These are phyloP conservation scores for Petrocephalus microphthalmus DNA, from an alignment of 2,113 vertebrate genomes.

Conservation along the genomic window DNA sequence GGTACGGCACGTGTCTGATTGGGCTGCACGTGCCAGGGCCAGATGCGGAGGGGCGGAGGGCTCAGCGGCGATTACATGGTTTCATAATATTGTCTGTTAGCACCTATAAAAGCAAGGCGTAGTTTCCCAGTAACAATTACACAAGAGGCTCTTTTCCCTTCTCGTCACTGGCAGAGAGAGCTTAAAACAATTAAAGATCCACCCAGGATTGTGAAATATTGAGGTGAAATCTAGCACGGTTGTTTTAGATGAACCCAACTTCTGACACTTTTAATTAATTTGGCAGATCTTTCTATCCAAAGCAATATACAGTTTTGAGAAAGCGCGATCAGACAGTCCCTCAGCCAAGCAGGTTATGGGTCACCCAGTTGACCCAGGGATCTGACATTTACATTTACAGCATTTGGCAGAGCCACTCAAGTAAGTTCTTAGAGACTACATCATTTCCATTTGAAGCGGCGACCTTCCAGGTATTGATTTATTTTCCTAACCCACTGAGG, in stretches of 20 bases:
- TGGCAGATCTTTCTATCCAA: background rate
- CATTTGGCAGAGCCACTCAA: no score
- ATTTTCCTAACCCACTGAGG: background rate
- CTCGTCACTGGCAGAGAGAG: background rate
- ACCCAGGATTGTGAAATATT: background rate
- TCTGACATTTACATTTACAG: no score
- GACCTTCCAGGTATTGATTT: background rate
- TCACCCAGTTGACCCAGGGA: background rate
- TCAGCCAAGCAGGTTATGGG: background rate
- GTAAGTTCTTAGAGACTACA: no score
- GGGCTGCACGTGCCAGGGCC: background rate
- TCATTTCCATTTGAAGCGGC: background rate
- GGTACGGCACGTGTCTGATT: background rate
- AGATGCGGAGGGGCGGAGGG: background rate
- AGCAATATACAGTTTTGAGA: background rate
- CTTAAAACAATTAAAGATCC: background rate
- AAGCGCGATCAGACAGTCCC: background rate
- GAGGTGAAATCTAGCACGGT: background rate
- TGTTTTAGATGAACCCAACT: background rate
- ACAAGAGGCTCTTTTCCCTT: background rate
- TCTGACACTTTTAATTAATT: background rate
- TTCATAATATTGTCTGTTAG: background rate
- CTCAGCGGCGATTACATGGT: no score
- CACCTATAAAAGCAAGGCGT: background rate
- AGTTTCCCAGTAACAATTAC: background rate